Evolutionary conservation across 2,797 vertebrate species (phyloP).

Genomic region (Eulemur coronatus): DNA sequence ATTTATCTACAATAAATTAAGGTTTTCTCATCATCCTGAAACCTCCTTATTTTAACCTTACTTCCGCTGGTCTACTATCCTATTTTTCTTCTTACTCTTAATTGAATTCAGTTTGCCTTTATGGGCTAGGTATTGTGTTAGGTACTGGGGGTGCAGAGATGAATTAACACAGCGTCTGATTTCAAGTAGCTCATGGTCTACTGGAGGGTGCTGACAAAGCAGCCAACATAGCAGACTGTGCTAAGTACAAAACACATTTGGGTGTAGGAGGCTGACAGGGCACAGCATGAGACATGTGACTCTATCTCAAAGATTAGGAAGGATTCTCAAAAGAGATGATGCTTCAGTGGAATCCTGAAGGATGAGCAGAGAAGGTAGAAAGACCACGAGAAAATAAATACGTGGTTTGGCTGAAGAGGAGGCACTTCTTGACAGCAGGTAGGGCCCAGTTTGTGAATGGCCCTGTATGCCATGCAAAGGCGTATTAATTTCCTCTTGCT

Average conservation of each 20-base stretch:
- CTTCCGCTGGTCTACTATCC: not conserved
- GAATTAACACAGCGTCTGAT: not conserved
- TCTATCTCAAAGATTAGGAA: not conserved
- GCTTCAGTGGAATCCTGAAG: not conserved
- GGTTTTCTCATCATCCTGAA: slow-evolving; percentile 22
- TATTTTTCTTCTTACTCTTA: slow-evolving; percentile 2
- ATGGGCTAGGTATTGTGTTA: not conserved
- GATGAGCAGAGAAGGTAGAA: not conserved
- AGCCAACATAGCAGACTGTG: not conserved
- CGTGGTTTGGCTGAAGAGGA: not conserved
- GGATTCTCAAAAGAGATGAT: not conserved
- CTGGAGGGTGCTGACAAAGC: not conserved
- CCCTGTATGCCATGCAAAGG: not conserved
- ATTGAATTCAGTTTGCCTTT: not conserved
- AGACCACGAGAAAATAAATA: not conserved
- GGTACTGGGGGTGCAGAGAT: not conserved
- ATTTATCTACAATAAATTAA: slow-evolving; percentile 18
- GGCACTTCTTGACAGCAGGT: not conserved
- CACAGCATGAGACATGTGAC: not conserved
- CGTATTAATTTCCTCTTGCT: not conserved
- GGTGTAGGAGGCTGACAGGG: not conserved
- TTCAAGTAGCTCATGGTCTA: not conserved
- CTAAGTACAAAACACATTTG: not conserved
- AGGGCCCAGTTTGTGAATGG: not conserved
- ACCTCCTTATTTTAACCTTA: not conserved